phyloP scores from a whole-genome alignment of 2,797 vertebrate genomes.

The Myotis pilosus region DNA sequence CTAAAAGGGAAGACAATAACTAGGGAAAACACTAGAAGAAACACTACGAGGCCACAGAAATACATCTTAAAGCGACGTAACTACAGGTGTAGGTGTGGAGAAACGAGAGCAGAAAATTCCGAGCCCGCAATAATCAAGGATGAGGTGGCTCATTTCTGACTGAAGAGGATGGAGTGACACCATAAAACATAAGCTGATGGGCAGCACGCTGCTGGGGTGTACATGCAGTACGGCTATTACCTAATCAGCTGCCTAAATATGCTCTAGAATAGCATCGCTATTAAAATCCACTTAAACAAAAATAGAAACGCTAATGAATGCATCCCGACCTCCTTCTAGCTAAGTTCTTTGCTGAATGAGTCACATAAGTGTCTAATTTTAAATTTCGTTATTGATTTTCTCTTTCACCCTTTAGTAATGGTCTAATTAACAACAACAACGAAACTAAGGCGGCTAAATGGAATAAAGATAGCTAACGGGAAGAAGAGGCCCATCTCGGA shows the following conservation, averaged over 20 bases:
- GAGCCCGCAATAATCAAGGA: background rate
- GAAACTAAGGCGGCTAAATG: background rate
- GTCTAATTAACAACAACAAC: background rate
- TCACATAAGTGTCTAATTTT: slow-evolving; percentile 6
- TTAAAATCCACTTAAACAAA: slow-evolving; percentile 12
- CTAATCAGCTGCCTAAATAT: background rate
- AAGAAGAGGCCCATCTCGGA: background rate
- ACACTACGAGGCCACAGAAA: background rate
- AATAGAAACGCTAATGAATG: background rate
- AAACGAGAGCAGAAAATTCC: background rate
- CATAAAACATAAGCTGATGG: background rate
- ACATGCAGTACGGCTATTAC: background rate
- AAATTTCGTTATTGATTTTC: slow-evolving; percentile 6
- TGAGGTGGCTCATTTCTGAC: background rate
- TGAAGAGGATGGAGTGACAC: background rate
- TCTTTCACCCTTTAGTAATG: background rate
- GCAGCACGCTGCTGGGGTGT: background rate
- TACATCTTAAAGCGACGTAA: background rate
- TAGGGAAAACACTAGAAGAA: background rate
- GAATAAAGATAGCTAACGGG: background rate
- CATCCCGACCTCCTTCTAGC: background rate
- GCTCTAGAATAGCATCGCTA: background rate
- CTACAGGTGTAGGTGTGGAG: background rate
- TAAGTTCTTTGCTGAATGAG: background rate
- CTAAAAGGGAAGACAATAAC: background rate